Base-by-base conservation (phyloP, 2,888 invertebrate species). In the Drosophila mercatorum region DNA sequence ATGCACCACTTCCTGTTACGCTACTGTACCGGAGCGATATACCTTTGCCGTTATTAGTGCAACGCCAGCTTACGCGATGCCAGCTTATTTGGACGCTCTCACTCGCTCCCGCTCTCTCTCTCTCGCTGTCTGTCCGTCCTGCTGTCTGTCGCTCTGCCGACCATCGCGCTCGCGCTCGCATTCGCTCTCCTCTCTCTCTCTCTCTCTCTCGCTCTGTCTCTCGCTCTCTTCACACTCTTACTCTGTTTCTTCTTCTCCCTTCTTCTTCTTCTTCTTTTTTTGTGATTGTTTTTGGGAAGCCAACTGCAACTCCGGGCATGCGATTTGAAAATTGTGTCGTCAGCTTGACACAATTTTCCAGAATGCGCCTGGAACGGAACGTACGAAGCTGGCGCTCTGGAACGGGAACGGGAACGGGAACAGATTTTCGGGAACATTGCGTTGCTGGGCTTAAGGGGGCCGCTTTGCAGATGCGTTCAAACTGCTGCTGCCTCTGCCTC, bases 271-370 rank as follows among this genome's bases (percentile, higher is more conserved):
- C 22, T 22, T 22, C 22, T 2, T 31, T 56, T 62, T 62, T 63
- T 57, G 14, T 52, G 34, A 63, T 61, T 64, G 34, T 58, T 52
- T 58, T 64, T 59, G 57, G 72, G 70, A 46, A 61, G 69, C 68
- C 63, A 81, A 89, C 82, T 83, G 83, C 90, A 83, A 89, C 83
- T 89, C 72, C 76, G 90, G 72, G 89, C 84, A 89, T 85, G 90
- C 90, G 89, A 88, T 88, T 83, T 80, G 83, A 89, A 83, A 83
- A 83, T 83, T 89, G 83, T 83, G 83, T 90, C 89, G 89, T 88
- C 84, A 86, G 89, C 86, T 89, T 91, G 91, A 92, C 91, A 91
- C 91, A 91, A 91, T 91, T 91, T 91, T 91, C 83, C 91, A 91
- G 81, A 83, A 79, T 89, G 90, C 91, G 91, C 85, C 91, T 91